These are phyloP conservation scores for Andrena haemorrhoa DNA, from an alignment of 2,888 invertebrate species.

Conservation along the genomic window DNA sequence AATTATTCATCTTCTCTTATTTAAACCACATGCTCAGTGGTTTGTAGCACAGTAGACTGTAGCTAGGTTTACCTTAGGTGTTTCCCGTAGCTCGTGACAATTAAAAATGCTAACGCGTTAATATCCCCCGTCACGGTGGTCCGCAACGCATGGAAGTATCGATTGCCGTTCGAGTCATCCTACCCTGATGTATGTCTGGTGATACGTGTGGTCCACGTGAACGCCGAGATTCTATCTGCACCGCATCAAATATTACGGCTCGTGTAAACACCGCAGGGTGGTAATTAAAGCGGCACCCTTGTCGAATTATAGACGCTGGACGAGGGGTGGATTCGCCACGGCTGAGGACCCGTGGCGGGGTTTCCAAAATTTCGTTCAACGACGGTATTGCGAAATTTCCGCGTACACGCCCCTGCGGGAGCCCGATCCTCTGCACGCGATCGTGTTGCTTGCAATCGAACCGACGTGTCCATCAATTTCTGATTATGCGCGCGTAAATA, in stretches of 20 bases:
- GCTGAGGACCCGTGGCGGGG: slow-evolving; percentile 27
- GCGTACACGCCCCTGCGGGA: background rate
- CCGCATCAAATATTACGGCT: slow-evolving; percentile 49
- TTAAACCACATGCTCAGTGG: too few species aligned
- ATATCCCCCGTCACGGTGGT: background rate
- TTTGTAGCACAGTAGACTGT: too few species aligned
- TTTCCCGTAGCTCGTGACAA: background rate
- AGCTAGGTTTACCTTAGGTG: too few species aligned
- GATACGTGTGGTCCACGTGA: slow-evolving; percentile 17
- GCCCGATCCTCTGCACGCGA: background rate
- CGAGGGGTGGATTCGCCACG: slow-evolving; percentile 11
- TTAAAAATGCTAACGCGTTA: slow-evolving; percentile 5
- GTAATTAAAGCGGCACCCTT: slow-evolving; percentile 57
- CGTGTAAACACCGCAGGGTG: slow-evolving; percentile 51
- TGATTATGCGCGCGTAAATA: too few species aligned
- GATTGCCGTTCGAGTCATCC: slow-evolving; percentile 26
- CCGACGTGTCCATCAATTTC: background rate
- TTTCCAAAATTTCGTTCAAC: slow-evolving; percentile 25
- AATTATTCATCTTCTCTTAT: too few species aligned
- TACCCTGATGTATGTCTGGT: slow-evolving; percentile 25
- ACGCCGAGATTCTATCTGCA: slow-evolving; percentile 34
- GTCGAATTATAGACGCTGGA: slow-evolving; percentile 42
- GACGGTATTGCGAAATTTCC: background rate
- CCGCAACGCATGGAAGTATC: background rate
- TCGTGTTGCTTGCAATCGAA: background rate